Conservation (phyloP, 2,797 vertebrate species). For the Micromesistius poutassou region DNA sequence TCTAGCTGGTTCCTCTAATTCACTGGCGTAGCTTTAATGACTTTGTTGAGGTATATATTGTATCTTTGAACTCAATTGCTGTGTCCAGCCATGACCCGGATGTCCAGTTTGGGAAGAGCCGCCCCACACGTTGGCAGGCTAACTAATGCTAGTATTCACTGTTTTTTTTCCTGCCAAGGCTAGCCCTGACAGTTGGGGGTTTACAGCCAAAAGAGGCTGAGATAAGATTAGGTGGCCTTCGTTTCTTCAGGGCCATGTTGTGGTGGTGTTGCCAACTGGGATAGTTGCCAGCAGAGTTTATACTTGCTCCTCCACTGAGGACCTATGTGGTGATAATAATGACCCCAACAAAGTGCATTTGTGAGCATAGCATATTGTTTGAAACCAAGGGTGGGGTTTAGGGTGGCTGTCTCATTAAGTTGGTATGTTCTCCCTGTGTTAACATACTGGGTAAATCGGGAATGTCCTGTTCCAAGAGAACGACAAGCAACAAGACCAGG, state of each 20-base stretch:
- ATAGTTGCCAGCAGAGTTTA: background rate
- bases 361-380: background rate
- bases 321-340: background rate
- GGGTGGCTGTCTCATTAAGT: background rate
- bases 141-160: background rate
- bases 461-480: background rate
- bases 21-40: background rate
- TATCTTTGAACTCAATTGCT: background rate
- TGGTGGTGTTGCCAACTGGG: conserved; percentile 3
- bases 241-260: background rate
- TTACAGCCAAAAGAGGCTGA: background rate
- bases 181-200: conserved; percentile 1
- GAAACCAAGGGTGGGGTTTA: background rate
- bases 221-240: conserved; percentile 9
- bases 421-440: background rate
- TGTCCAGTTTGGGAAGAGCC: background rate
- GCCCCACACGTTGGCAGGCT: background rate
- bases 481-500: background rate
- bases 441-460: background rate
- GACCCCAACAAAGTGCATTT: background rate
- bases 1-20: no score
- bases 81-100: background rate
- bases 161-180: background rate
- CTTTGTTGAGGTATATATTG: background rate
- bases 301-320: background rate